These are phyloP conservation scores for Pimephales promelas DNA, from an alignment of 2,113 vertebrate species.

Conservation along the genomic window DNA sequence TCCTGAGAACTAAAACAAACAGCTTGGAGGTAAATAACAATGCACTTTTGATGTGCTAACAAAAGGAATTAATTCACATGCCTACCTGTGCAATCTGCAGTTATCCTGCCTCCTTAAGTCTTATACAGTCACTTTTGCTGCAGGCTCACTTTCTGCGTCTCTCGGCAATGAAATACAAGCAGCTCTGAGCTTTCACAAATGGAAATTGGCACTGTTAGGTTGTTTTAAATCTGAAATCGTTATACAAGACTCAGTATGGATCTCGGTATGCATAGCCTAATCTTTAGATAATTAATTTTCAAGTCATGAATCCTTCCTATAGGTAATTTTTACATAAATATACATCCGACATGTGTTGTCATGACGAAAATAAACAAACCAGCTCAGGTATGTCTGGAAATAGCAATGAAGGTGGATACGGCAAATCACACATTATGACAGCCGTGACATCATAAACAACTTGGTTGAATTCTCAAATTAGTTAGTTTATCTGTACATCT, in stretches of 20 bases:
- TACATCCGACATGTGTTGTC: neutral
- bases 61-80: slow-evolving; percentile 65
- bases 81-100: slow-evolving; percentile 62
- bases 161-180: slow-evolving; percentile 4
- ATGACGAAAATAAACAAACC: neutral
- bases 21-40: slow-evolving; percentile 63
- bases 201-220: neutral
- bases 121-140: slow-evolving; percentile 18
- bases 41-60: slow-evolving; percentile 66
- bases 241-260: neutral
- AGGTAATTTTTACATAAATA: neutral
- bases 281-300: neutral
- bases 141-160: slow-evolving; percentile 5
- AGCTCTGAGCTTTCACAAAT: slow-evolving; percentile 13
- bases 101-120: neutral
- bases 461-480: neutral
- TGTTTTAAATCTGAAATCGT: slow-evolving; percentile 12
- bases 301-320: neutral
- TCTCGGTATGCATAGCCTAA: neutral
- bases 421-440: neutral
- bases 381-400: neutral
- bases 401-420: neutral
- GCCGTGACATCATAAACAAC: neutral
- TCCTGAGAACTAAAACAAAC: slow-evolving; percentile 71
- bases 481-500: neutral